phyloP scores from a whole-genome alignment of 2,797 vertebrate species.

The Clarias fuscus region DNA sequence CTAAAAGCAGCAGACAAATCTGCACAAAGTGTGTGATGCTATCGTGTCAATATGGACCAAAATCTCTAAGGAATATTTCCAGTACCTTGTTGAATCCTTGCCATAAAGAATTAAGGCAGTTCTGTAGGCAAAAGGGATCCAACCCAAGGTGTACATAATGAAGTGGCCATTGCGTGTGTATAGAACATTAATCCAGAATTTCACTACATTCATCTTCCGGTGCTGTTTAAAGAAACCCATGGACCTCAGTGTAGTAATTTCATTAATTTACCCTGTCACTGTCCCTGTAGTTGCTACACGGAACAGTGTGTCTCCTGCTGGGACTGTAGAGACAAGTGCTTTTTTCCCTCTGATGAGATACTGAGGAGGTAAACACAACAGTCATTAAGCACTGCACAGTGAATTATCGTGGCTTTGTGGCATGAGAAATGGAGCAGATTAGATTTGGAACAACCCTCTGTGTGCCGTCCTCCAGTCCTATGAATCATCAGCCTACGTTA shows the following conservation, averaged over 20 bases:
- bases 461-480: not conserved
- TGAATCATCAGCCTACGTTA: slow-evolving; percentile 38
- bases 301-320: slow-evolving; percentile 9
- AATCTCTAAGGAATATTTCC: no score
- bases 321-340: not conserved
- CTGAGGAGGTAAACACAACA: slow-evolving; percentile 33
- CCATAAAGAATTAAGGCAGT: no score
- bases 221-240: not conserved
- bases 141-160: no score
- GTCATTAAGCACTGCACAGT: slow-evolving; percentile 33
- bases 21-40: not conserved
- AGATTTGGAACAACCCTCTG: slow-evolving; percentile 31
- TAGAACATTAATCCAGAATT: not conserved
- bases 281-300: slow-evolving; percentile 4
- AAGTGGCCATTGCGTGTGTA: no score
- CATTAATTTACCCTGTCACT: slow-evolving; percentile 1
- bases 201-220: not conserved
- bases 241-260: slow-evolving; percentile 9
- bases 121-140: no score
- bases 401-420: slow-evolving; percentile 34
- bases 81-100: no score
- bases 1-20: slow-evolving; percentile 33
- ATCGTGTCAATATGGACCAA: no score
- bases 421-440: slow-evolving; percentile 32
- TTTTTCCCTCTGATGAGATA: slow-evolving; percentile 19